Evolutionary conservation across 2,888 invertebrate species (phyloP).

Genomic region (Macropis europaea): DNA sequence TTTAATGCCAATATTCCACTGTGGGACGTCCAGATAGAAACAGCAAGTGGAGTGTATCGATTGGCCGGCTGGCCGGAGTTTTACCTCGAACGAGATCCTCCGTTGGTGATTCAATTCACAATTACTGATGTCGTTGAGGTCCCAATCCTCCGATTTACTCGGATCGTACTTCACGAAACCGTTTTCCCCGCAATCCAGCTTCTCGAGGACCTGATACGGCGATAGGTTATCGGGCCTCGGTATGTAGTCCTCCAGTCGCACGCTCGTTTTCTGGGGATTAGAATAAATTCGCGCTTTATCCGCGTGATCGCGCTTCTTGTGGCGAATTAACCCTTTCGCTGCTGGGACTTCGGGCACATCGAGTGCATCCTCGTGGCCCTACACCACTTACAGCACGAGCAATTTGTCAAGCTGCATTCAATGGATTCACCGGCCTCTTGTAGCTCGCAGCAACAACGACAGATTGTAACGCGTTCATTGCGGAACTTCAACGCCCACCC

Average conservation of each 20-base stretch:
- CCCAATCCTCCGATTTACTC: conserved; percentile 81
- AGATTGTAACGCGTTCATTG: too few species aligned
- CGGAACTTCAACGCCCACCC: too few species aligned
- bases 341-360: neutral
- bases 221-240: conserved; percentile 80
- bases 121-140: conserved; percentile 80
- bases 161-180: conserved; percentile 73
- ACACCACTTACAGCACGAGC: too few species aligned
- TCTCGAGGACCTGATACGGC: conserved; percentile 79
- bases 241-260: conserved; percentile 80
- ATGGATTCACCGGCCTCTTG: too few species aligned
- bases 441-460: too few species aligned
- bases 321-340: neutral
- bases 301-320: neutral
- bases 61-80: neutral
- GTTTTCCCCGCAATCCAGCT: conserved; percentile 67
- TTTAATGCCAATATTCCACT: too few species aligned
- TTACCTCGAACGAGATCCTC: conserved; percentile 50
- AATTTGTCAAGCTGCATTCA: too few species aligned
- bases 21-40: too few species aligned
- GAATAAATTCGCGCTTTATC: conserved; percentile 26
- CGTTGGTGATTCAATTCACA: conserved; percentile 56
- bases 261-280: conserved; percentile 70
- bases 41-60: conserved; percentile 1
- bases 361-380: too few species aligned